Percentiles rank a stretch among this genome's conserved stretches.
Conservation (phyloP, 1,140 invertebrate species). For the Pogonognathellus flavescens region DNA sequence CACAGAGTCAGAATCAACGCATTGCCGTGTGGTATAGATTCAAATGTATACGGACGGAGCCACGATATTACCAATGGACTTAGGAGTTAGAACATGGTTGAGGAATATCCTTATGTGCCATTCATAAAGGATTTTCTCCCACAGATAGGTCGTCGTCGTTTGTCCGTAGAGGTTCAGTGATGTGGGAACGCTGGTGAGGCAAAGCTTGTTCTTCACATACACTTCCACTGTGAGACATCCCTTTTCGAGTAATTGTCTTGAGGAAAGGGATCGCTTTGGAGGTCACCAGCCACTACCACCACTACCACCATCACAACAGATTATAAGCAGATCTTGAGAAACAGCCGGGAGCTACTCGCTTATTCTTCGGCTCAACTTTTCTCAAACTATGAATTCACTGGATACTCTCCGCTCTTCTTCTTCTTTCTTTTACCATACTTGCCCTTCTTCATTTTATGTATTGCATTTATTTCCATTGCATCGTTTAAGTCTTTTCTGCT, state of each 20-base stretch:
- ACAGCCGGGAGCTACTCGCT: constrained; percentile 34
- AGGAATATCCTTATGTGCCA: constrained; percentile 17
- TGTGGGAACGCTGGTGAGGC: constrained; percentile 8
- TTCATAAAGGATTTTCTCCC: constrained; percentile 42
- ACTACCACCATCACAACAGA: background rate
- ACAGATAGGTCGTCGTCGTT: constrained; percentile 6
- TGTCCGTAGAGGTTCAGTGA: background rate
- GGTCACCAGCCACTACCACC: background rate
- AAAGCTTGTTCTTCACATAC: background rate
- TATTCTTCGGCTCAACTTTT: background rate
- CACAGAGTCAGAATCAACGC: too few relatives aligned
- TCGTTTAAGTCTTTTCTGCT: background rate
- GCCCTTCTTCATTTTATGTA: background rate
- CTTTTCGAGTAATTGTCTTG: constrained; percentile 43
- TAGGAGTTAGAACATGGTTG: background rate
- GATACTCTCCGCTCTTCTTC: background rate
- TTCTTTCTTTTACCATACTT: too few relatives aligned
- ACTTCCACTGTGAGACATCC: constrained; percentile 26
- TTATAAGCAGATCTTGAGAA: constrained; percentile 45
- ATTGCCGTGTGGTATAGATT: background rate
- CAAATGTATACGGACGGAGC: background rate
- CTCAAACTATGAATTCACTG: background rate
- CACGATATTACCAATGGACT: too few relatives aligned
- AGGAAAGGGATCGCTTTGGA: constrained; percentile 47
- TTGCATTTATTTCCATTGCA: background rate